A percentile compares a stretch with the other conserved stretches of the same genome.
Conservation (phyloP, 2,888 invertebrate genomes). For the Coleophora flavipennella region DNA sequence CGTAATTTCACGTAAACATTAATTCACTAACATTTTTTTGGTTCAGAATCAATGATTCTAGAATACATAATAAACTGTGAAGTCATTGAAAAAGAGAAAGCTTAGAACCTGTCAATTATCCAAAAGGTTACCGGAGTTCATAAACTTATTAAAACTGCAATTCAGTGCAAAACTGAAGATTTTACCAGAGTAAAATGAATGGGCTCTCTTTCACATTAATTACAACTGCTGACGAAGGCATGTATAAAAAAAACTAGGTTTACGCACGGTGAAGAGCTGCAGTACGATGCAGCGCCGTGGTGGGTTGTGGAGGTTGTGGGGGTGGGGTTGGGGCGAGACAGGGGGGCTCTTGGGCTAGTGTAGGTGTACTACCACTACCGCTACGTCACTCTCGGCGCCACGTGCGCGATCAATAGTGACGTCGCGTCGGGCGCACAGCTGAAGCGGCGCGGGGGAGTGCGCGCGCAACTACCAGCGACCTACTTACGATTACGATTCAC, state of each 20-base stretch:
- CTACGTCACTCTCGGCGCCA: constrained; percentile 70
- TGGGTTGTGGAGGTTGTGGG: constrained; percentile 16
- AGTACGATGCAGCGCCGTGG: constrained; percentile 29
- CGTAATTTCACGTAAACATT: too few species aligned
- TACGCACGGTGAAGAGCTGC: constrained; percentile 26
- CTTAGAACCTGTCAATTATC: too few species aligned
- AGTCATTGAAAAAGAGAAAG: too few species aligned
- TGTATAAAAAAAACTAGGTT: constrained; percentile 23
- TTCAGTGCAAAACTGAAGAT: too few species aligned
- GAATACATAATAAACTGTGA: too few species aligned
- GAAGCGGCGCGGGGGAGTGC: constrained; percentile 23
- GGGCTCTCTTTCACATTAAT: constrained; percentile 15
- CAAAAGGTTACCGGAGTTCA: too few species aligned
- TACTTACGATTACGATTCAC: constrained; percentile 67
- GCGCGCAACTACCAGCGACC: constrained; percentile 59
- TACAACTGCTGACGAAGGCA: constrained; percentile 10
- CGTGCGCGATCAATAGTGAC: constrained; percentile 71
- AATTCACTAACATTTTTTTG: too few species aligned
- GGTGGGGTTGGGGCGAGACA: constrained; percentile 15
- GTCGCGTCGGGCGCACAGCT: constrained; percentile 24
- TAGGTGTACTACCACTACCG: too few species aligned
- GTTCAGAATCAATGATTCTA: too few species aligned
- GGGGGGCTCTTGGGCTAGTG: constrained; percentile 32
- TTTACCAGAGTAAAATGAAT: constrained; percentile 9
- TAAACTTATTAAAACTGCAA: too few species aligned